Base-by-base conservation (phyloP, 1,140 invertebrate genomes). In the Cylas formicarius region DNA sequence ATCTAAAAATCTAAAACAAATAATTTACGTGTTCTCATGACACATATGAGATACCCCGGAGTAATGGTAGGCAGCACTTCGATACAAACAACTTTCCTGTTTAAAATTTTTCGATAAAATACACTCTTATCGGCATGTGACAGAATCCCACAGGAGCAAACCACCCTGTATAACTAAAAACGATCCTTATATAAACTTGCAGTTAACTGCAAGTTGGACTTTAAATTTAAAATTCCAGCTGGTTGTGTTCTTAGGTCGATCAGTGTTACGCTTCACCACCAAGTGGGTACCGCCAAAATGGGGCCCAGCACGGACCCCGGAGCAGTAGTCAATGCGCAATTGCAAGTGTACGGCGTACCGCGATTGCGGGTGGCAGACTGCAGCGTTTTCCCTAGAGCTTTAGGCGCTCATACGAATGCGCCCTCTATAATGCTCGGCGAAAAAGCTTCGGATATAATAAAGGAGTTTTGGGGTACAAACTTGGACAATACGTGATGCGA, bases 351-450 rank as follows among this genome's bases (percentile, higher is more conserved):
- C 28, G 71, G 70, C 2, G 41, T 75, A 2, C 20, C 61, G n/a
- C 58, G 60, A 9, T 61, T 90, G 14, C 69, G 86, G 18, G 82
- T 88, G 1, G 77, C 76, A 0, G 86, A 90, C 60, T 76, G 76
- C 27, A 84, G 82, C 27, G 68, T 89, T 0, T 82, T 89, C 67
- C 86, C 86, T 0, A 66, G 66, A 2, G 72, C 83, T 11, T 71
- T 81, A 4, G 73, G 71, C 3, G 83, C 77, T 1, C 84, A 88
- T 54, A 75, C 81, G 0, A 84, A 82, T 45, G 82, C 80, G 0
- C 76, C 78, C 0, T 76, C 81, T 3, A 74, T 77, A 27, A 90
- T 93, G 87, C 83, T 93, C 36, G 90, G 76, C 0, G 90, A 94
- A 64, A 87, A 88, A 58, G 85, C 74, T 0, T 78, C 86, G 0